Evolutionary conservation across 1,140 invertebrate species (phyloP), one percentile per base, ranked within the genome.

Genomic region (Pseudobourletiella spinata): DNA sequence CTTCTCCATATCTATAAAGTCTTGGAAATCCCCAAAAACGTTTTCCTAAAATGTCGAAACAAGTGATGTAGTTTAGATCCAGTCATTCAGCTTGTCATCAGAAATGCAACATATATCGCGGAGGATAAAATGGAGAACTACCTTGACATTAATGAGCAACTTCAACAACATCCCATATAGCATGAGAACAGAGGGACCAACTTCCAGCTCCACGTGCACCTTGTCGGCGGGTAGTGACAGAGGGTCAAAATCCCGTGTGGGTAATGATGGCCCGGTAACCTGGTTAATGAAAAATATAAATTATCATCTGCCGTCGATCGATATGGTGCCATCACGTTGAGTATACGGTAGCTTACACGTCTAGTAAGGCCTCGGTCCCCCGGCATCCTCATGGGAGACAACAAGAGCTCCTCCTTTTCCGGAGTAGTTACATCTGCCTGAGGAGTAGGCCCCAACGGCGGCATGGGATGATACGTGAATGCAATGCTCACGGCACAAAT

Each of bases 1-100:
- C 65, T 84, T 83, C 68, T 89, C 86, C 88, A 94, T 94, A 70
- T 96, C 92, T 0, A 89, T 92, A 72, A 96, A 95, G 6, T 79
- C 82, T 76, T 96, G 92, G 79, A 94, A 87, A 75, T 95, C 91
- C 0, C 95, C 95, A 76, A 98, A 92, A 62, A 97, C 91, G 72
- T 97, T 97, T 78, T 98, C 94, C 79, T 86, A 68, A 29, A 77
- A 72, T 72, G 56, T 46, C 16, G 63, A 51, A 67, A n/a, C n/a
- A n/a, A n/a, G n/a, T n/a, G n/a, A n/a, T n/a, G n/a, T n/a, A n/a
- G n/a, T n/a, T n/a, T n/a, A n/a, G n/a, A n/a, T n/a, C n/a, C n/a
- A n/a, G n/a, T n/a, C n/a, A n/a, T n/a, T n/a, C n/a, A n/a, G n/a
- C n/a, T n/a, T n/a, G n/a, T n/a, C n/a, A n/a, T n/a, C n/a, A n/a